Evolutionary conservation across 2,797 vertebrate species (phyloP).

Genomic region (Megaceryle alcyon): DNA sequence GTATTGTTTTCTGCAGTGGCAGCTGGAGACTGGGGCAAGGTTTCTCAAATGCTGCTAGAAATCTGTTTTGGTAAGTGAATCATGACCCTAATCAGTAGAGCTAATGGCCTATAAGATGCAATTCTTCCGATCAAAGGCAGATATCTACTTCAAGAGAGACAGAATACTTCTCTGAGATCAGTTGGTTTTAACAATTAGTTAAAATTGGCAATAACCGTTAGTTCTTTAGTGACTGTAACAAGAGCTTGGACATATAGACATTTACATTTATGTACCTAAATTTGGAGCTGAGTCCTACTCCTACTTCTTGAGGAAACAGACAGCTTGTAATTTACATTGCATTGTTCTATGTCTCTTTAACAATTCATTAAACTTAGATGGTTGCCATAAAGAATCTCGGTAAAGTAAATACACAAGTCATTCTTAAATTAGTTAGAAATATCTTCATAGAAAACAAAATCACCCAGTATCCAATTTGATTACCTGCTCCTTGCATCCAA

Average conservation of each 20-base stretch:
- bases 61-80: not conserved
- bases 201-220: not conserved
- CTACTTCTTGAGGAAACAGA: not conserved
- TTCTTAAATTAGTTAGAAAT: not conserved
- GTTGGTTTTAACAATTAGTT: not conserved
- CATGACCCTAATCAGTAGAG: not conserved
- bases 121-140: not conserved
- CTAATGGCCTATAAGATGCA: not conserved
- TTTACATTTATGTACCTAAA: not conserved
- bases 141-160: not conserved
- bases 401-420: not conserved
- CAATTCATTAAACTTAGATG: not conserved
- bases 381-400: not conserved
- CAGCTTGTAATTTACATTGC: not conserved
- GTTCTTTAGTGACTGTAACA: not conserved
- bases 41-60: not conserved
- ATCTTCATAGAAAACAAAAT: not conserved
- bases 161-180: not conserved
- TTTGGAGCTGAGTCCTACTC: not conserved
- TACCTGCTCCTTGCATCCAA: not conserved
- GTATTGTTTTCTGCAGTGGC: not conserved
- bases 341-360: not conserved
- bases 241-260: not conserved
- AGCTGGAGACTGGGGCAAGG: not conserved
- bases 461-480: not conserved